Percentiles rank a stretch among this genome's conserved stretches.
phyloP scores from a whole-genome alignment of 2,797 vertebrate species.

The Ciconia nigra region DNA sequence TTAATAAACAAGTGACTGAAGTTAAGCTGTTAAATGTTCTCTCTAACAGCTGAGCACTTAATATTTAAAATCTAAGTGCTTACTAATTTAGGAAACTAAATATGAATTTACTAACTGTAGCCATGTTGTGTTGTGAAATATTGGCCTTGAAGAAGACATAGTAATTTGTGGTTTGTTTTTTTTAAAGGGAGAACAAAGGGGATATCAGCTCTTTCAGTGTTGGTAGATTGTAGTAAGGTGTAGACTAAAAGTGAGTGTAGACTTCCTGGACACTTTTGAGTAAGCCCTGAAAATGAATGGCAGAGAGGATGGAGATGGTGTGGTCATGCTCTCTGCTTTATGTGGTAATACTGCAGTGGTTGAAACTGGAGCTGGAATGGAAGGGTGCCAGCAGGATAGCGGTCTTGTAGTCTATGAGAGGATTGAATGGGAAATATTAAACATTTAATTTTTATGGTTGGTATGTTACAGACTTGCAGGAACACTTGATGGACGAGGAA shows the following conservation, averaged over 20 bases:
- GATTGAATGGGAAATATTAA: not conserved
- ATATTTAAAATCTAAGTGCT: not conserved
- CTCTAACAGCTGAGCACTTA: not conserved
- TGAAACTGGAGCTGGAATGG: not conserved
- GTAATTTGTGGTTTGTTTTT: not conserved
- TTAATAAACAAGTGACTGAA: constrained; percentile 9
- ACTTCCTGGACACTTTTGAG: not conserved
- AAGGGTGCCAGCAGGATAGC: not conserved
- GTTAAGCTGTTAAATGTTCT: not conserved
- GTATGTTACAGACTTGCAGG: not conserved
- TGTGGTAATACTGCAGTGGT: not conserved
- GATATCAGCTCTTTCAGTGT: not conserved
- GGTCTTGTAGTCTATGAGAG: not conserved
- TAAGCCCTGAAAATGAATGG: not conserved
- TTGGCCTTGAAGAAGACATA: not conserved
- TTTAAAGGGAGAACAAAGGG: not conserved
- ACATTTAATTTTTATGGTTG: not conserved
- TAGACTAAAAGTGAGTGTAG: not conserved
- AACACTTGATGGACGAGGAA: not conserved
- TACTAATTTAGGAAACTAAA: not conserved
- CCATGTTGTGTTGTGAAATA: not conserved
- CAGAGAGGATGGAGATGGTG: not conserved
- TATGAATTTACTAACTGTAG: not conserved
- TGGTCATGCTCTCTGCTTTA: not conserved
- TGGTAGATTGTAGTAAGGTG: not conserved